Conservation (phyloP, 2,888 invertebrate genomes). For the Meiosimyza platycephala region DNA sequence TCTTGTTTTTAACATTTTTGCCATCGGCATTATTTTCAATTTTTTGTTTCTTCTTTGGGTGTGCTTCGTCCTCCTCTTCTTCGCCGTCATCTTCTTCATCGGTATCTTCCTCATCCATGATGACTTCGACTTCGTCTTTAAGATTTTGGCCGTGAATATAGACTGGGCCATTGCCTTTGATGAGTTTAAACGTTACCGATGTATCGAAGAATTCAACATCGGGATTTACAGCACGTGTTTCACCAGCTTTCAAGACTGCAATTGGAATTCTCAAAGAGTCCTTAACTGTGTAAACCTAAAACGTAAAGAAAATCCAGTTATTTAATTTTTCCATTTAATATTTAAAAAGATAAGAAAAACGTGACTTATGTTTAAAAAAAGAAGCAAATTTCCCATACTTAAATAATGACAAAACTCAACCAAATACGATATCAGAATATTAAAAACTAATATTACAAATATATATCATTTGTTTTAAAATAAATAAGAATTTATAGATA, state of each 20-base stretch:
- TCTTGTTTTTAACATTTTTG: slow-evolving; percentile 80
- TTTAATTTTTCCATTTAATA: too few species aligned
- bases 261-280: slow-evolving; percentile 86
- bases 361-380: too few species aligned
- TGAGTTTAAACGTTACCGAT: slow-evolving; percentile 84
- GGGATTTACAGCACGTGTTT: slow-evolving; percentile 79
- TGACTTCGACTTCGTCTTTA: slow-evolving; percentile 84
- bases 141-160: slow-evolving; percentile 88
- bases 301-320: background rate
- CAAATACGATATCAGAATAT: too few species aligned
- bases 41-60: slow-evolving; percentile 84
- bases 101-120: slow-evolving; percentile 82
- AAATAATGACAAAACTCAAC: too few species aligned
- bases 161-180: slow-evolving; percentile 83
- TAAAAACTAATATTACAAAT: too few species aligned
- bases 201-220: slow-evolving; percentile 89
- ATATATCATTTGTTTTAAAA: too few species aligned
- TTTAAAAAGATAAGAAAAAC: too few species aligned
- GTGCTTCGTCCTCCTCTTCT: slow-evolving; percentile 78
- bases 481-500: too few species aligned
- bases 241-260: slow-evolving; percentile 83
- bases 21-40: slow-evolving; percentile 78
- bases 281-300: slow-evolving; percentile 65
- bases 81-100: slow-evolving; percentile 72
- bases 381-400: too few species aligned